phyloP scores from a whole-genome alignment of 2,888 invertebrate species.

The Busseola fusca region DNA sequence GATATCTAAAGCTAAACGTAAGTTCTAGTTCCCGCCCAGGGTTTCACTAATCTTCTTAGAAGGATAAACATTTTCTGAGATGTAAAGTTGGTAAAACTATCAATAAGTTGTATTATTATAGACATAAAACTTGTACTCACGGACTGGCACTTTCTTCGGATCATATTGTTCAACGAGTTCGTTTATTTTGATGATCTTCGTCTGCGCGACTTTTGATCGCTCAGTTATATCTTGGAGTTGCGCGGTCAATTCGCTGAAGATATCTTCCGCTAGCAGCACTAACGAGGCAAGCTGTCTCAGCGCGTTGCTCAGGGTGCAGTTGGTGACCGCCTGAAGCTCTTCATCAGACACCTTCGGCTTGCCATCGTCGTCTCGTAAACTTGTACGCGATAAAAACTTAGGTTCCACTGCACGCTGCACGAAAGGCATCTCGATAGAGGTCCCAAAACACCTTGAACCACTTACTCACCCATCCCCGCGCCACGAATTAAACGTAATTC shows the following conservation, averaged over 20 bases:
- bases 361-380: constrained; percentile 90
- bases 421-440: constrained; percentile 93
- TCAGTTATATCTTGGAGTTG: constrained; percentile 93
- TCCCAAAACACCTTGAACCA: constrained; percentile 73
- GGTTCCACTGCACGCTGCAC: constrained; percentile 95
- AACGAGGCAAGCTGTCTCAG: constrained; percentile 95
- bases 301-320: constrained; percentile 95
- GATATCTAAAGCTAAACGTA: constrained; percentile 39
- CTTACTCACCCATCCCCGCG: constrained; percentile 85
- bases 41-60: constrained; percentile 14
- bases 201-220: constrained; percentile 92
- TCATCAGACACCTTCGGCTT: constrained; percentile 90
- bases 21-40: constrained; percentile 16
- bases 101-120: neutral
- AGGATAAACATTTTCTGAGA: neutral
- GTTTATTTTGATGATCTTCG: constrained; percentile 92
- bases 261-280: constrained; percentile 94
- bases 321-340: constrained; percentile 95
- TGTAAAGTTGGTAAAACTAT: neutral
- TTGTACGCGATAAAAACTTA: constrained; percentile 92
- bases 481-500: constrained; percentile 85
- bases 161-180: constrained; percentile 92
- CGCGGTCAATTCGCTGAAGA: constrained; percentile 94
- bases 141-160: constrained; percentile 97
- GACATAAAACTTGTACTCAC: constrained; percentile 91